These are phyloP conservation scores for Parnassius glacialis DNA, from an alignment of 2,888 invertebrate genomes.

Conservation along the genomic window DNA sequence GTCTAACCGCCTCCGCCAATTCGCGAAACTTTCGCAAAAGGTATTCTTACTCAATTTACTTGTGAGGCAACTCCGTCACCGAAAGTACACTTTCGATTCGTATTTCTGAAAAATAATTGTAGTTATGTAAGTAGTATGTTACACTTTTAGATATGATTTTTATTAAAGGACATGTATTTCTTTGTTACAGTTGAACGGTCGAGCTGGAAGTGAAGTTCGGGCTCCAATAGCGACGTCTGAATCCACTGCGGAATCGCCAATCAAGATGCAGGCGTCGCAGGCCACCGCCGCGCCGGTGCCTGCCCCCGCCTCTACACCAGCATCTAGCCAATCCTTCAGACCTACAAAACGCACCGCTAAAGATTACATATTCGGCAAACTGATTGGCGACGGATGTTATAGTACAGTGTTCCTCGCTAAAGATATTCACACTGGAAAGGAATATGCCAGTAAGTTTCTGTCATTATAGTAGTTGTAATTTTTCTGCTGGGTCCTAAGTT, in stretches of 20 bases:
- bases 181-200: slow-evolving; percentile 69
- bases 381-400: slow-evolving; percentile 98
- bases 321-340: slow-evolving; percentile 62
- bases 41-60: slow-evolving; percentile 4
- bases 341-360: slow-evolving; percentile 87
- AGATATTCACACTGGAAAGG: slow-evolving; percentile 92
- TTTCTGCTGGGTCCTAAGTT: too few species aligned
- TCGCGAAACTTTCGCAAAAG: slow-evolving; percentile 16
- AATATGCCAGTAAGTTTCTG: slow-evolving; percentile 94
- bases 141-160: not conserved
- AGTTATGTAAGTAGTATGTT: not conserved
- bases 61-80: not conserved
- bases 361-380: slow-evolving; percentile 97
- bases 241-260: slow-evolving; percentile 71
- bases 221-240: slow-evolving; percentile 81
- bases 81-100: not conserved
- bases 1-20: slow-evolving; percentile 21
- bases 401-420: slow-evolving; percentile 97
- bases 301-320: slow-evolving; percentile 64
- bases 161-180: slow-evolving; percentile 19
- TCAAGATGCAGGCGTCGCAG: slow-evolving; percentile 75
- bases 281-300: slow-evolving; percentile 66
- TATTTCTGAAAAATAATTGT: not conserved
- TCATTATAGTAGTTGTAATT: not conserved
- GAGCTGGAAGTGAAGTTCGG: slow-evolving; percentile 64